These are phyloP conservation scores for Nothura maculosa DNA, from an alignment of 2,797 vertebrate species.

Conservation along the genomic window DNA sequence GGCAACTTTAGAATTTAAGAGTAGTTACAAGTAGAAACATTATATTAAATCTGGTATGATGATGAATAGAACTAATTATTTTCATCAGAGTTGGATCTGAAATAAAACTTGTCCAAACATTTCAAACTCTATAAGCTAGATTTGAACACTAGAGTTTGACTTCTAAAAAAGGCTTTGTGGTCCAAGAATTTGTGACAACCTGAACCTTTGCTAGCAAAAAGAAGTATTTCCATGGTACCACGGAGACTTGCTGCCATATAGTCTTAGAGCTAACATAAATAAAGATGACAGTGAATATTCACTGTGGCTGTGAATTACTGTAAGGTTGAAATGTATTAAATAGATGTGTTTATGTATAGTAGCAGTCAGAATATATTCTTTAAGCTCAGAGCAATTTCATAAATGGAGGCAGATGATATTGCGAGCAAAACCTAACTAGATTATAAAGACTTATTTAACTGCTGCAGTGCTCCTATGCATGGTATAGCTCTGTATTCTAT, in stretches of 20 bases:
- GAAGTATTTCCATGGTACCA: not conserved
- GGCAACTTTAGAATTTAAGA: not conserved
- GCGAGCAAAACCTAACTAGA: not conserved
- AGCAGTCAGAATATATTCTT: not conserved
- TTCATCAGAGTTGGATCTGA: not conserved
- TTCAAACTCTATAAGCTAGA: not conserved
- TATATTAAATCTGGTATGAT: not conserved
- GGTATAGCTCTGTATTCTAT: not conserved
- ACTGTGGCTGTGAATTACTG: not conserved
- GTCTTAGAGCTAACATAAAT: not conserved
- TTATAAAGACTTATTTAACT: conserved; percentile 16
- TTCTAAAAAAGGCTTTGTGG: not conserved
- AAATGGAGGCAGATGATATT: not conserved
- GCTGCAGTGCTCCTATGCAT: not conserved
- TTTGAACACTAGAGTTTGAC: not conserved
- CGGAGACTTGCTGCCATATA: not conserved
- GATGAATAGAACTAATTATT: not conserved
- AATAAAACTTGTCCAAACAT: not conserved
- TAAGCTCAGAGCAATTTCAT: not conserved
- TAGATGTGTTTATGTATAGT: not conserved
- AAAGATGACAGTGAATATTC: not conserved
- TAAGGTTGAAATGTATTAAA: not conserved
- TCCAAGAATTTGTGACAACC: not conserved
- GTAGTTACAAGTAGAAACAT: not conserved
- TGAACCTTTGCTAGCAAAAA: not conserved